These are phyloP conservation scores for Sebastes dallii DNA, from an alignment of 2,797 vertebrate genomes.

Conservation along the genomic window DNA sequence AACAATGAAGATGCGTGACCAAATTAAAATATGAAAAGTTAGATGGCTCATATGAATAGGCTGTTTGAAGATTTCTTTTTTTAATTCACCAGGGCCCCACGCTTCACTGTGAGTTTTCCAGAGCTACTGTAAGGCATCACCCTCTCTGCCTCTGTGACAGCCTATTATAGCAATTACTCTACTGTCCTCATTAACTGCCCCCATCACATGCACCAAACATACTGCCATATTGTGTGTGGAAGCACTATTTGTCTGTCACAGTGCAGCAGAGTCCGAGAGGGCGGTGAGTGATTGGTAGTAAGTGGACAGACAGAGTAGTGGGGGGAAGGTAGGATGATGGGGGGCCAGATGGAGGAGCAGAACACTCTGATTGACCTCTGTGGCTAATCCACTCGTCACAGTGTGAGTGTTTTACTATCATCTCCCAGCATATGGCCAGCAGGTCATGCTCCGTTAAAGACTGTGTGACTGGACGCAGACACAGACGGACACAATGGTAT, in stretches of 20 bases:
- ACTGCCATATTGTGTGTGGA: background rate
- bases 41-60: too few species aligned
- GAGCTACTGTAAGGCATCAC: background rate
- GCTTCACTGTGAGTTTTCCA: background rate
- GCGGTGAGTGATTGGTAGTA: background rate
- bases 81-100: background rate
- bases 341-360: constrained; percentile 49
- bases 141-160: background rate
- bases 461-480: background rate
- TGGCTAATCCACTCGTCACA: constrained; percentile 62
- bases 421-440: constrained; percentile 41
- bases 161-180: background rate
- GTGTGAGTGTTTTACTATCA: constrained; percentile 20
- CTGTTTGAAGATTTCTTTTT: background rate
- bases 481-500: constrained; percentile 45
- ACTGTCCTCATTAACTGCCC: background rate
- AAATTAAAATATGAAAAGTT: too few species aligned
- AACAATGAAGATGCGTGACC: too few species aligned
- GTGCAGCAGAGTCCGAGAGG: background rate
- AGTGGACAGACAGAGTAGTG: background rate
- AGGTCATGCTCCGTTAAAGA: background rate
- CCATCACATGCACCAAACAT: background rate
- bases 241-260: background rate
- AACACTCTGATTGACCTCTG: constrained; percentile 62
- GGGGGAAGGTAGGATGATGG: background rate